Evolutionary conservation across 2,888 invertebrate genomes (phyloP), one percentile per base, ranked within the genome.

Genomic region (Lordiphosa andalusiaca): DNA sequence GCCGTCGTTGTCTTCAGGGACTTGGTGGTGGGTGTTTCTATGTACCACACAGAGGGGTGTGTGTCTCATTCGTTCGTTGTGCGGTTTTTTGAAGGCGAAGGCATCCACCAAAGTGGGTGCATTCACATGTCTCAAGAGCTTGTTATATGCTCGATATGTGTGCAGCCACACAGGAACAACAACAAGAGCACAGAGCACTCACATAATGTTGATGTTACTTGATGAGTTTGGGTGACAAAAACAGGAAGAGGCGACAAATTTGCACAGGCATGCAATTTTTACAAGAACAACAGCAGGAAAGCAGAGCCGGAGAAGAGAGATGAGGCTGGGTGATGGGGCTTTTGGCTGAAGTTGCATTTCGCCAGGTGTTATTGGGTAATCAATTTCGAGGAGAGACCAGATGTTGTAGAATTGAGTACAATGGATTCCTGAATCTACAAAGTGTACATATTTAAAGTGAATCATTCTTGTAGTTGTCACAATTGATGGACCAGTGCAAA

Each of bases 121-220:
- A 86, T 87, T 87, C 88, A 84, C 86, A 87, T 87, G 87, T 87
- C 87, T 87, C 87, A 87, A 87, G 87, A 86, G 87, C 88, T 87
- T 87, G 86, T 87, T 87, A 87, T 86, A 87, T 85, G 84, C 88
- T 87, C 87, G 84, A 87, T 85, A 76, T 73, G 44, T 64, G 46
- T 50, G 46, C 56, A 52, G 39, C 44, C 39, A 23, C 25, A 6
- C 61, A 38, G 21, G 48, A 58, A 6, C 62, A 58, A 13, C 57
- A 53, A 23, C 58, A 51, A 23, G 54, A 64, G 33, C 51, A 58
- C 48, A 53, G 25, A 53, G 25, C 35, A 47, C 59, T 16, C 63
- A 62, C 58, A 74, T 63, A 65, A 69, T 73, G 71, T 73, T 69
- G 71, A 53, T 61, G 61, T 63, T 78, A 56, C 69, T 60, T 81